phyloP scores from a whole-genome alignment of 1,140 invertebrate genomes.

The Dreissena polymorpha region DNA sequence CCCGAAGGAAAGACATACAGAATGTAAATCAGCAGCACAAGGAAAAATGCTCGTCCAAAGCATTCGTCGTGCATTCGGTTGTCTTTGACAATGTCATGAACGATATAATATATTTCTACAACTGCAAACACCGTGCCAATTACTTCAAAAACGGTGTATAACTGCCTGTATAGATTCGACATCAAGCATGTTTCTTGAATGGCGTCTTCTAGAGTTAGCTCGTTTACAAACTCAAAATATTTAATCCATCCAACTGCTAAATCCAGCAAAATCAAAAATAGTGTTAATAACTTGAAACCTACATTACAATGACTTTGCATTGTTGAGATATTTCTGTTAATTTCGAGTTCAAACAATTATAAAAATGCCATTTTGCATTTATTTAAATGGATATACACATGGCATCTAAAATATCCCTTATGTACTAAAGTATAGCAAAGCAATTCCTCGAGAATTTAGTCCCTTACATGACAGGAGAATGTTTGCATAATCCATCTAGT shows the following conservation, averaged over 20 bases:
- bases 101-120: slow-evolving; percentile 6
- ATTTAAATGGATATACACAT: no score
- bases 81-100: not conserved
- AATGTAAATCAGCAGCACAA: slow-evolving; percentile 20
- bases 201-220: not conserved
- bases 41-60: slow-evolving; percentile 14
- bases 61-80: slow-evolving; percentile 12
- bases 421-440: no score
- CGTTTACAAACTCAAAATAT: slow-evolving; percentile 5
- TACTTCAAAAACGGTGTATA: not conserved
- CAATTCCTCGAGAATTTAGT: no score
- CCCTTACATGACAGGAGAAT: no score
- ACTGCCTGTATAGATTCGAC: slow-evolving; percentile 2
- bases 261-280: slow-evolving; percentile 12
- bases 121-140: slow-evolving; percentile 1
- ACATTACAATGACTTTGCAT: not conserved
- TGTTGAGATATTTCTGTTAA: no score
- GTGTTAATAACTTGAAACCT: not conserved
- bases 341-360: no score
- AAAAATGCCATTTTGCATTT: no score
- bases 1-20: not conserved
- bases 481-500: no score
- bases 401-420: no score
- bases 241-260: slow-evolving; percentile 16
- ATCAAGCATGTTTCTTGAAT: not conserved